phyloP scores from a whole-genome alignment of 2,113 vertebrate genomes.

The Xerus inauris region DNA sequence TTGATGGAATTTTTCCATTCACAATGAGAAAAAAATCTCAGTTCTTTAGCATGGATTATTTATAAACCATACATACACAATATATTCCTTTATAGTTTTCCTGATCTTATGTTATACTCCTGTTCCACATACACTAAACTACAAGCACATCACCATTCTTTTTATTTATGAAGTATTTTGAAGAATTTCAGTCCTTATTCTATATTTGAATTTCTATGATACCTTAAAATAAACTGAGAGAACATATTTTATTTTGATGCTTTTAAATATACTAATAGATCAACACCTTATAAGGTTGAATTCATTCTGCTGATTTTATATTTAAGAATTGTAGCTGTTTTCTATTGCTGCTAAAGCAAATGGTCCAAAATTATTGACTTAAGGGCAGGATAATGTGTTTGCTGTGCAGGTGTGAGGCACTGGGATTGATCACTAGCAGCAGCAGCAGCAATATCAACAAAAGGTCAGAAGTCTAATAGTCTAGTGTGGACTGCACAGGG shows the following conservation, averaged over 20 bases:
- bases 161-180: not conserved
- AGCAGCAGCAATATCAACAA: rapidly evolving
- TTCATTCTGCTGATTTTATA: not conserved
- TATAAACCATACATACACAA: not conserved
- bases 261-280: not conserved
- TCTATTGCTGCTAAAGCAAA: not conserved
- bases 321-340: not conserved
- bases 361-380: not conserved
- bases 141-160: not conserved
- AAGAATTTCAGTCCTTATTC: not conserved
- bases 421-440: not conserved
- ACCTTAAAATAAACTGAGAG: not conserved
- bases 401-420: not conserved
- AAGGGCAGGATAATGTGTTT: not conserved
- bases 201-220: not conserved
- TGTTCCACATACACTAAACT: not conserved
- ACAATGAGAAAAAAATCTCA: not conserved
- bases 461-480: not conserved
- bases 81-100: not conserved
- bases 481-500: not conserved
- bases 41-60: not conserved
- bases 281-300: not conserved
- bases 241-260: not conserved
- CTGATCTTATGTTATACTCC: not conserved
- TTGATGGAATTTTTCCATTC: not conserved